A percentile compares a stretch with the other conserved stretches of the same genome.
These are phyloP conservation scores for Hiodon tergisus DNA, from an alignment of 2,113 vertebrate genomes.

Conservation along the genomic window DNA sequence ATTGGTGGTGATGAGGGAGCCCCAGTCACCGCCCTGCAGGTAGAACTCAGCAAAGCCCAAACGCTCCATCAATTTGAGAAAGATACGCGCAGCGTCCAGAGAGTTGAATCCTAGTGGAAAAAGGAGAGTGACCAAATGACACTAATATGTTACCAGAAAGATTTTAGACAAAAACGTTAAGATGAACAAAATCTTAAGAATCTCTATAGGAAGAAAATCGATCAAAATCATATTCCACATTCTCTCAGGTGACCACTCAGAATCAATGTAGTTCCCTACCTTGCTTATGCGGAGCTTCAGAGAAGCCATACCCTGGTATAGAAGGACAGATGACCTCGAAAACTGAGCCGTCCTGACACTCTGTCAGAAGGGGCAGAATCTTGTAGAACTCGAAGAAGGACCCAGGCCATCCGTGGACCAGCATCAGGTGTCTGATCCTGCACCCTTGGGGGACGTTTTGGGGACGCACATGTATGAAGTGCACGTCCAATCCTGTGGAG, in stretches of 20 bases:
- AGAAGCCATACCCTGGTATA: constrained; percentile 82
- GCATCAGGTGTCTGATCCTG: constrained; percentile 69
- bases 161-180: too few relatives aligned
- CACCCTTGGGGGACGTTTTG: constrained; percentile 39
- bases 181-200: too few relatives aligned
- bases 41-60: constrained; percentile 78
- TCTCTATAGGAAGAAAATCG: too few relatives aligned
- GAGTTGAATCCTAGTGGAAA: constrained; percentile 61
- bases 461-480: constrained; percentile 77
- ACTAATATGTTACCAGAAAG: background rate
- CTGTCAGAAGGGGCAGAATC: constrained; percentile 74
- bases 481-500: constrained; percentile 70
- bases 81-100: constrained; percentile 68
- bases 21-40: constrained; percentile 85
- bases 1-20: constrained; percentile 64
- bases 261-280: constrained; percentile 36
- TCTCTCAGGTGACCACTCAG: background rate
- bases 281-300: constrained; percentile 72
- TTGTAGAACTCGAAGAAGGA: constrained; percentile 85
- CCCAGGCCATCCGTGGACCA: constrained; percentile 85
- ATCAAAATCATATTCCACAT: too few relatives aligned
- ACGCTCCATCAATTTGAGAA: constrained; percentile 80
- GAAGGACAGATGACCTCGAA: constrained; percentile 87
- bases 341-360: constrained; percentile 51
- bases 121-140: constrained; percentile 11